Conservation (phyloP, 1,140 invertebrate species). For the Sycobia sp. region DNA sequence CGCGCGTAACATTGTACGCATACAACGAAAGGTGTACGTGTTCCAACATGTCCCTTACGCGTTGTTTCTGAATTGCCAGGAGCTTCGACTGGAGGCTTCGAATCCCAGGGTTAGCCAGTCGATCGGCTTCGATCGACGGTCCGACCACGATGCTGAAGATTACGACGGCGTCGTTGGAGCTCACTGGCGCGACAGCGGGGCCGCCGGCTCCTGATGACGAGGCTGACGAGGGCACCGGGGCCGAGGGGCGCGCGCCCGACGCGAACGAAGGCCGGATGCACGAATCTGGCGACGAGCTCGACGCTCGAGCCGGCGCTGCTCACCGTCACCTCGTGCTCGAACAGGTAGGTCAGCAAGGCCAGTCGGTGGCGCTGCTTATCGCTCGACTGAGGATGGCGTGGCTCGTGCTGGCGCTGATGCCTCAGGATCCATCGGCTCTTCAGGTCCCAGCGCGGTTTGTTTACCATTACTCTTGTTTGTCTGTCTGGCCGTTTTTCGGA, state of each 20-base stretch:
- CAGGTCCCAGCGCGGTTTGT: slow-evolving; percentile 36
- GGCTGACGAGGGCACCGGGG: slow-evolving; percentile 42
- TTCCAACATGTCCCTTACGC: too few relatives aligned
- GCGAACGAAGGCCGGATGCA: slow-evolving; percentile 40
- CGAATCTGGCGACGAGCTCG: slow-evolving; percentile 45
- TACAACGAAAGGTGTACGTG: background rate
- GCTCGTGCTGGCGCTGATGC: slow-evolving; percentile 3
- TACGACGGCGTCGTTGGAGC: background rate
- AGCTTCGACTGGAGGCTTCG: background rate
- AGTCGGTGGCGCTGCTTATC: too few relatives aligned
- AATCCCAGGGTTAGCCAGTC: background rate
- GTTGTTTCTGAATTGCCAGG: too few relatives aligned
- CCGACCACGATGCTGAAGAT: too few relatives aligned
- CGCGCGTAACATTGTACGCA: too few relatives aligned
- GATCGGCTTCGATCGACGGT: slow-evolving; percentile 37
- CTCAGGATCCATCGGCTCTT: slow-evolving; percentile 41
- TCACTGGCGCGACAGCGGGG: background rate
- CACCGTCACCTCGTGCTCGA: slow-evolving; percentile 48
- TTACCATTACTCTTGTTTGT: too few relatives aligned
- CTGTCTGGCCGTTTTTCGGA: too few relatives aligned
- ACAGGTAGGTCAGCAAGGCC: slow-evolving; percentile 38
- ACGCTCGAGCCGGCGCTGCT: slow-evolving; percentile 38
- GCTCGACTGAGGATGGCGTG: too few relatives aligned
- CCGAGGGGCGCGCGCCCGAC: too few relatives aligned
- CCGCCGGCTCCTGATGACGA: slow-evolving; percentile 38